phyloP scores from a whole-genome alignment of 1,140 invertebrate genomes.

The Diorhabda elongata region DNA sequence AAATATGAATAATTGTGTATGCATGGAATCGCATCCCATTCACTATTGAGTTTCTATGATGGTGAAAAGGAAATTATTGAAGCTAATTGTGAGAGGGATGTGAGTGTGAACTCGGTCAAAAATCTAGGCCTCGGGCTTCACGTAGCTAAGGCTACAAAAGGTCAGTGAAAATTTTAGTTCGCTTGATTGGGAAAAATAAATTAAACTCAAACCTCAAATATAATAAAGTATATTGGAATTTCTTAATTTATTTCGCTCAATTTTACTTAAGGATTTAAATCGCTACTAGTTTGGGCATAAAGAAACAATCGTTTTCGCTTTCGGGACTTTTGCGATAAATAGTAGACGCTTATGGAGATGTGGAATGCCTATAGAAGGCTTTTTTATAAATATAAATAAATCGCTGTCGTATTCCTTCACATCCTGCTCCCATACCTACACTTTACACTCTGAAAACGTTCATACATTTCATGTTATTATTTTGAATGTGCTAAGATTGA shows the following conservation, averaged over 20 bases:
- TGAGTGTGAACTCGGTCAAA: conserved; percentile 22
- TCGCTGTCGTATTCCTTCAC: conserved; percentile 41
- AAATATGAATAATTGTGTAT: conserved; percentile 29
- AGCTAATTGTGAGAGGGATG: conserved; percentile 16
- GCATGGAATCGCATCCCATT: conserved; percentile 22
- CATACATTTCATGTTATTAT: conserved; percentile 35
- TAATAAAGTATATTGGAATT: conserved; percentile 3
- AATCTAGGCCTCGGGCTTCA: conserved; percentile 36
- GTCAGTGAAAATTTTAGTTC: conserved; percentile 36
- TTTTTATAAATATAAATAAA: conserved; percentile 34
- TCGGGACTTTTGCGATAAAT: conserved; percentile 9
- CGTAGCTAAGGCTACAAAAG: conserved; percentile 46
- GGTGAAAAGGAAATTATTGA: conserved; percentile 7
- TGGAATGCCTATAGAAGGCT: conserved; percentile 40
- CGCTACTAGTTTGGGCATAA: conserved; percentile 35
- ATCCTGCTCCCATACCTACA: conserved; percentile 21
- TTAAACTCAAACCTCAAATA: conserved; percentile 14
- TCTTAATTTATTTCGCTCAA: conserved; percentile 18
- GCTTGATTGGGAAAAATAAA: conserved; percentile 20
- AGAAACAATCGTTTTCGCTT: conserved; percentile 20
- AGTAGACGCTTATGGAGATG: conserved; percentile 32
- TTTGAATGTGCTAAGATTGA: conserved; percentile 35
- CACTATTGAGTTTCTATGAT: not conserved
- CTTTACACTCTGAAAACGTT: conserved; percentile 25
- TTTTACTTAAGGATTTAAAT: conserved; percentile 9